Conservation (phyloP, 2,113 vertebrate species). For the Semnornis frantzii region DNA sequence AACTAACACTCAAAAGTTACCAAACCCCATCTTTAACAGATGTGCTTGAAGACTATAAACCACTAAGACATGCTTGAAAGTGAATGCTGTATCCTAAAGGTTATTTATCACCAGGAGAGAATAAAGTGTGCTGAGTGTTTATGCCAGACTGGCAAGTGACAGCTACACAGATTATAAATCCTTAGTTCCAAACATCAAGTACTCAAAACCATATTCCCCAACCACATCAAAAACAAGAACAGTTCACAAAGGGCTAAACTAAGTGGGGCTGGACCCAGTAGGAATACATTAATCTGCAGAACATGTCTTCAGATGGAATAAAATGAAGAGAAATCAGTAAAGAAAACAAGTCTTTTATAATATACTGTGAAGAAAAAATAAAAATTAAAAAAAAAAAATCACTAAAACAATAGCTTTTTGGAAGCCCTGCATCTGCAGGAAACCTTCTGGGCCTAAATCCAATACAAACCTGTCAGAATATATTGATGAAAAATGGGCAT, state of each 20-base stretch:
- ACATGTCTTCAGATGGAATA: neutral
- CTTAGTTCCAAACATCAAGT: constrained; percentile 18
- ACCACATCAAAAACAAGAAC: constrained; percentile 40
- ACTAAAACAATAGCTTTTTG: constrained; percentile 65
- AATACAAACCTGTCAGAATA: constrained; percentile 73
- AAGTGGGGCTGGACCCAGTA: neutral
- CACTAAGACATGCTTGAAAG: neutral
- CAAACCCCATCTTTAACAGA: neutral
- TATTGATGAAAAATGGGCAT: constrained; percentile 67
- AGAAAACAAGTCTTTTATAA: constrained; percentile 60
- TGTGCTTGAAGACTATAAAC: neutral
- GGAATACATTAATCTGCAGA: constrained; percentile 51
- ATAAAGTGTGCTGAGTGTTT: neutral
- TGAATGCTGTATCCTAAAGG: neutral
- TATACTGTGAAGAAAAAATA: constrained; percentile 18
- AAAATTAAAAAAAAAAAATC: constrained; percentile 16
- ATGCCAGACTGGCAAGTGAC: neutral
- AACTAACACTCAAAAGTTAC: neutral
- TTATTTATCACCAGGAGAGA: neutral
- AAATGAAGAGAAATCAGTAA: constrained; percentile 51
- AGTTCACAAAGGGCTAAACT: constrained; percentile 1
- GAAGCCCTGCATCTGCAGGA: constrained; percentile 62
- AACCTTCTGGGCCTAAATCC: constrained; percentile 67
- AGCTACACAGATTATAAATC: neutral
- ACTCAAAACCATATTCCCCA: neutral